Evolutionary conservation across 2,888 invertebrate species (phyloP).

Genomic region (Orgyia antiqua): DNA sequence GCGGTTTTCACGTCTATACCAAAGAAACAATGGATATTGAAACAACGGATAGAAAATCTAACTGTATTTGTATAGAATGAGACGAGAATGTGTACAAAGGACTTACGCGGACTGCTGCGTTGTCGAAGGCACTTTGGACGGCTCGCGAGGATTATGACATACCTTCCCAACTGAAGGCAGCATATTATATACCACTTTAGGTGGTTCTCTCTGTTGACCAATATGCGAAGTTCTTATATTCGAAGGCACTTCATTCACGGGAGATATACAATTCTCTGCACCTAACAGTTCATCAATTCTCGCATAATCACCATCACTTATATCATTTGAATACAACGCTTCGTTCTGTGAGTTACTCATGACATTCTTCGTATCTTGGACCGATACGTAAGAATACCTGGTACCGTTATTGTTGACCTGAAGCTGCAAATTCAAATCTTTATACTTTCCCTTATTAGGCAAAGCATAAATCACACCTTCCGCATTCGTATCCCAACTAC

Average conservation of each 20-base stretch:
- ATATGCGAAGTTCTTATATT: conserved; percentile 67
- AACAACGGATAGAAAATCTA: not conserved
- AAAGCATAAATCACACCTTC: conserved; percentile 73
- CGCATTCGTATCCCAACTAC: conserved; percentile 77
- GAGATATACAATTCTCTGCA: conserved; percentile 65
- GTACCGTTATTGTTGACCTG: conserved; percentile 73
- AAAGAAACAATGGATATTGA: conserved; percentile 1
- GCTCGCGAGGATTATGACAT: conserved; percentile 52
- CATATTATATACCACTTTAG: conserved; percentile 53
- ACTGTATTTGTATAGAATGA: not conserved
- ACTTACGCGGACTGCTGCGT: conserved; percentile 56
- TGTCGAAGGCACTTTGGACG: conserved; percentile 55
- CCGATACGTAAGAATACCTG: conserved; percentile 67
- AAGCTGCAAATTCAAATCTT: conserved; percentile 65
- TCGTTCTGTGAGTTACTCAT: conserved; percentile 73
- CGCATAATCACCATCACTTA: conserved; percentile 66
- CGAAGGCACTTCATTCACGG: conserved; percentile 50
- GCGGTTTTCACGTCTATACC: conserved; percentile 57
- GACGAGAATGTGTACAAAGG: not conserved
- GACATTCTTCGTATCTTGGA: conserved; percentile 65
- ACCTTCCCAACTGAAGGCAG: conserved; percentile 66
- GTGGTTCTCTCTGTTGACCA: conserved; percentile 39
- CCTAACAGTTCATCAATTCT: conserved; percentile 66
- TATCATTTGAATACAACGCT: conserved; percentile 61
- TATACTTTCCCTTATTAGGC: conserved; percentile 73